These are phyloP conservation scores for Selenia dentaria DNA, from an alignment of 2,888 invertebrate species.

Conservation along the genomic window DNA sequence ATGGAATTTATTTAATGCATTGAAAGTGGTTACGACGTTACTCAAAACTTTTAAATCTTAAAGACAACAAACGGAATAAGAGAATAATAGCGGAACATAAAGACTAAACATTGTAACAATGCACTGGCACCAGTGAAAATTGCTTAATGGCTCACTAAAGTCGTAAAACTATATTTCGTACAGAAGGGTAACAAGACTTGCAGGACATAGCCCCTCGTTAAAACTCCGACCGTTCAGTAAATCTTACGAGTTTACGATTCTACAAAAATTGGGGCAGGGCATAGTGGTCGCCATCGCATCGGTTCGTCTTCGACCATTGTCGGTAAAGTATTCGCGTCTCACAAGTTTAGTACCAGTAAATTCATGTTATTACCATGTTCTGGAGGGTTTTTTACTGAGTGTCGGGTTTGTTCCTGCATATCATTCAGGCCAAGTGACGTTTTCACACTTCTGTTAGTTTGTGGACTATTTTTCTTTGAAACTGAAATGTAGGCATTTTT, in stretches of 20 bases:
- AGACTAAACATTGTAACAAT: constrained; percentile 37
- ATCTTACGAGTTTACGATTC: constrained; percentile 78
- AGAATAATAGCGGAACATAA: constrained; percentile 23
- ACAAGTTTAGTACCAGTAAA: constrained; percentile 36
- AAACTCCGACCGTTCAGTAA: constrained; percentile 75
- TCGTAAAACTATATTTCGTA: constrained; percentile 75
- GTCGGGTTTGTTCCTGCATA: constrained; percentile 37
- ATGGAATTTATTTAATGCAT: no score
- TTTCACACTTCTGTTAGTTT: constrained; percentile 2
- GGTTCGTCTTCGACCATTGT: constrained; percentile 35
- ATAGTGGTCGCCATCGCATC: constrained; percentile 38
- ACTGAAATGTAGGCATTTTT: no score
- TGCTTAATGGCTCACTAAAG: constrained; percentile 65
- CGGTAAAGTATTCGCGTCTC: constrained; percentile 30
- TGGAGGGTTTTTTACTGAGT: constrained; percentile 32
- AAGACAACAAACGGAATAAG: constrained; percentile 12
- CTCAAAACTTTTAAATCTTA: constrained; percentile 11
- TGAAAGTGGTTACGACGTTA: no score
- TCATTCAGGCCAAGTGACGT: constrained; percentile 29
- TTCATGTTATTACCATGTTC: constrained; percentile 35
- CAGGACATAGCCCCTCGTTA: constrained; percentile 67
- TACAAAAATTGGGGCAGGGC: constrained; percentile 67
- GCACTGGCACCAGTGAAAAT: constrained; percentile 40
- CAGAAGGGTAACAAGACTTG: constrained; percentile 44
- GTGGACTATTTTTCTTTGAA: not conserved